phyloP scores from a whole-genome alignment of 1,140 invertebrate species.

The Chironomus tepperi region DNA sequence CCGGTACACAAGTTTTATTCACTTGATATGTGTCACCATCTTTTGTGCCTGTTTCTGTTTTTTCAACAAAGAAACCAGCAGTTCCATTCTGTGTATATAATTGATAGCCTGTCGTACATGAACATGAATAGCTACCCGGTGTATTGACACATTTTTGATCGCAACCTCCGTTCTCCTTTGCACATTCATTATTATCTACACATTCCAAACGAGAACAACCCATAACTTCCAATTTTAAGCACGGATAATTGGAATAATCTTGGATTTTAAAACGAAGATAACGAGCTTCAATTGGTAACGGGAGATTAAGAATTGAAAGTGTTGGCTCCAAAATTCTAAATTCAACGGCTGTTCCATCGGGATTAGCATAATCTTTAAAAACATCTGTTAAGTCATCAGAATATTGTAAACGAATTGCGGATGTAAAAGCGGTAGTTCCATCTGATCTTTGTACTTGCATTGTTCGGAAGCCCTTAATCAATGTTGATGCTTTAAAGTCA shows the following conservation, averaged over 20 bases:
- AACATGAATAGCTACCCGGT: conserved; percentile 77
- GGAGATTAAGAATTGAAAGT: conserved; percentile 79
- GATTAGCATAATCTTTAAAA: conserved; percentile 84
- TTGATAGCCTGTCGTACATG: conserved; percentile 87
- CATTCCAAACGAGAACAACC: conserved; percentile 87
- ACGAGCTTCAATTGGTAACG: conserved; percentile 83
- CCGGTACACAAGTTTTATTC: conserved; percentile 91
- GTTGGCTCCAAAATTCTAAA: conserved; percentile 80
- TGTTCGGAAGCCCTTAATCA: conserved; percentile 80
- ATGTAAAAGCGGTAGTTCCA: conserved; percentile 74
- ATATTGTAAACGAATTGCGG: conserved; percentile 76
- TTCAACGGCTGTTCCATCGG: conserved; percentile 85
- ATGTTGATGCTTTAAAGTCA: conserved; percentile 82
- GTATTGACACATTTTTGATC: conserved; percentile 89
- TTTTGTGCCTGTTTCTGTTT: conserved; percentile 72
- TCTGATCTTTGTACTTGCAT: conserved; percentile 73
- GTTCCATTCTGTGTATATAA: conserved; percentile 85
- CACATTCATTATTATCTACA: conserved; percentile 87
- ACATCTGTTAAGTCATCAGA: conserved; percentile 81
- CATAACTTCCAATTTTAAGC: conserved; percentile 86
- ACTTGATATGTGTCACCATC: conserved; percentile 83
- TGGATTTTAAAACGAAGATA: conserved; percentile 82
- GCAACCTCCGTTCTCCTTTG: conserved; percentile 81
- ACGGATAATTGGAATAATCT: conserved; percentile 81
- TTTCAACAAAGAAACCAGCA: conserved; percentile 74